Base-by-base conservation (phyloP, 2,888 invertebrate species). In the Eulithis testata region DNA sequence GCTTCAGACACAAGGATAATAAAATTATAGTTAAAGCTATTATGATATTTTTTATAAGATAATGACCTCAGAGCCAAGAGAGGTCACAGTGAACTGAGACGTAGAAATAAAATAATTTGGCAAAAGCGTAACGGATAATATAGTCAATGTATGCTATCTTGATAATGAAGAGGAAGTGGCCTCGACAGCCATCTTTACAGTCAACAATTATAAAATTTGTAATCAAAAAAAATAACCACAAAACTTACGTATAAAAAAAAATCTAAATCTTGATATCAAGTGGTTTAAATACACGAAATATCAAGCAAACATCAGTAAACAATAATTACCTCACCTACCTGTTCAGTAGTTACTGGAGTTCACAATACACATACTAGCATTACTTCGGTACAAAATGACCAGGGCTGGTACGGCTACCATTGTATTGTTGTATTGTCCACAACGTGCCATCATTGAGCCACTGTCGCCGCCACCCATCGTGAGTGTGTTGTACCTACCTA, bases 1-100 rank as follows among this genome's bases (percentile, higher is more conserved):
- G 69, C 73, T 73, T 62, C 70, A 65, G 72, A 47, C 70, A 63
- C 63, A 66, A 69, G 60, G 60, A 69, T 57, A 57, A 54, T 57
- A 57, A 58, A 57, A 60, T 60, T 53, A 60, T 51, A 47, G 21
- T 12, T 51, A 4, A 52, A 4, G n/a, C 37, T 43, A 62, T 12
- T 51, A 50, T 11, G 14, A 21, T 49, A 49, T 60, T 60, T 63
- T 40, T 60, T 57, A 57, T 49, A 60, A 57, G 45, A n/a, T 12
- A 50, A 60, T 60, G 57, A 63, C 57, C 56, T 66, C 66, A 50
- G 11, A 43, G 7, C 49, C 5, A 47, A 37, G 54, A 55, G 54
- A 66, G 63, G 59, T 60, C 59, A 60, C 8, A 36, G n/a, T 31
- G n/a, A 14, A 53, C 44, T 57, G 43, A 61, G 45, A 50, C 40